A percentile compares a stretch with the other conserved stretches of the same genome.
Evolutionary conservation across 1,140 invertebrate species (phyloP).

Genomic region (Panagrolaimus sp.): DNA sequence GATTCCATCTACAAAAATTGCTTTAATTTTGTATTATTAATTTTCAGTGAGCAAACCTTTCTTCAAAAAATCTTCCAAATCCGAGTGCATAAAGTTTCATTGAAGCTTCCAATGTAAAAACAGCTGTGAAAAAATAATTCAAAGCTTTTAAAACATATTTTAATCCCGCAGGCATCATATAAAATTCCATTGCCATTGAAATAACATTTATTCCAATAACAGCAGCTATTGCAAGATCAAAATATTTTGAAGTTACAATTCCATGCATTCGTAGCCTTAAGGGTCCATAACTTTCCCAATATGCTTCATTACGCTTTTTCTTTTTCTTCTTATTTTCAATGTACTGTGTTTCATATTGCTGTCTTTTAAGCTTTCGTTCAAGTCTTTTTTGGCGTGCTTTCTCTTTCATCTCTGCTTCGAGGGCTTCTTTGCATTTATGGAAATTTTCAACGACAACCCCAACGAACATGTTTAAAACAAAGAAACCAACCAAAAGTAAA

Average conservation of each 20-base stretch:
- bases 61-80: constrained; percentile 81
- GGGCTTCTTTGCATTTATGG: constrained; percentile 92
- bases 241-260: constrained; percentile 96
- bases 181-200: constrained; percentile 99
- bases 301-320: constrained; percentile 85
- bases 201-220: constrained; percentile 98
- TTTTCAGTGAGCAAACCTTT: constrained; percentile 66
- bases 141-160: constrained; percentile 92
- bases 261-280: constrained; percentile 85
- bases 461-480: constrained; percentile 99
- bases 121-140: constrained; percentile 98
- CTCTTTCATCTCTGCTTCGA: constrained; percentile 95
- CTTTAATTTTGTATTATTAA: too few relatives aligned
- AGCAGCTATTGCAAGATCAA: constrained; percentile 94
- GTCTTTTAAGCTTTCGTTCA: constrained; percentile 87
- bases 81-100: constrained; percentile 94
- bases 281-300: constrained; percentile 84
- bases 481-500: constrained; percentile 94
- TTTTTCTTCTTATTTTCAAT: constrained; percentile 27
- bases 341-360: constrained; percentile 70
- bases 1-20: constrained; percentile 76
- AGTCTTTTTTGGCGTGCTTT: constrained; percentile 84
- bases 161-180: constrained; percentile 89
- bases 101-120: constrained; percentile 90
- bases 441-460: constrained; percentile 99